These are phyloP conservation scores for Ophioninae sp. DNA, from an alignment of 2,888 invertebrate genomes.

Conservation along the genomic window DNA sequence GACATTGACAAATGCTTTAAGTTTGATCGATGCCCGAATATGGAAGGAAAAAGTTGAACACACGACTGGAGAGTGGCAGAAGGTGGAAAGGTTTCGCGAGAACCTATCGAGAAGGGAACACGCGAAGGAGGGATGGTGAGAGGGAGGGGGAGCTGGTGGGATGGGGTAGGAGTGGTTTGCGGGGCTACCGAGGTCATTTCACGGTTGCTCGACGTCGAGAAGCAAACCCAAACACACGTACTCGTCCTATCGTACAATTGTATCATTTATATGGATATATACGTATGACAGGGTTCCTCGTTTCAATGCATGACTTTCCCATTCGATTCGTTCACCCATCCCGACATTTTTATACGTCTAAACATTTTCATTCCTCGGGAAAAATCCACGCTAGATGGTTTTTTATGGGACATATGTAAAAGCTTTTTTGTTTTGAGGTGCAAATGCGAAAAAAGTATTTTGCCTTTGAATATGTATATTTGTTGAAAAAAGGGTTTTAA, in stretches of 20 bases:
- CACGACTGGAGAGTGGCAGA: constrained; percentile 4
- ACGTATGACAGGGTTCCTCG: constrained; percentile 35
- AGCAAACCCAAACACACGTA: constrained; percentile 35
- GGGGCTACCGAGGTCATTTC: constrained; percentile 54
- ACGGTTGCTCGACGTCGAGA: constrained; percentile 58
- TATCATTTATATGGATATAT: not conserved
- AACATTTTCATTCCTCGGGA: not conserved
- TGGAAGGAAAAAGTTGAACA: constrained; percentile 44
- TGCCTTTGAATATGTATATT: not conserved
- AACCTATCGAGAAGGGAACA: constrained; percentile 25
- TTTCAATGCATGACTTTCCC: constrained; percentile 51
- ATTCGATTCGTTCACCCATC: constrained; percentile 45
- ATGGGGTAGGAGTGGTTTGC: not conserved
- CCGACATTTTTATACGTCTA: constrained; percentile 10
- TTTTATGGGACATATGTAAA: not conserved
- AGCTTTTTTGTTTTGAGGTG: too few species aligned
- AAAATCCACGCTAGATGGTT: not conserved
- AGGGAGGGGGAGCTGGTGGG: not conserved
- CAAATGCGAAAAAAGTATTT: not conserved
- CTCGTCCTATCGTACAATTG: constrained; percentile 1
- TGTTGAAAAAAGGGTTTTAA: too few species aligned
- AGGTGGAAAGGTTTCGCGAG: constrained; percentile 3
- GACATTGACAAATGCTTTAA: constrained; percentile 66
- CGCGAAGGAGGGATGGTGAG: constrained; percentile 18
- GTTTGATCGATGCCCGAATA: constrained; percentile 63